A percentile compares a stretch with the other conserved stretches of the same genome.
These are phyloP conservation scores for Meliscaeva auricollis DNA, from an alignment of 2,888 invertebrate species.

Conservation along the genomic window DNA sequence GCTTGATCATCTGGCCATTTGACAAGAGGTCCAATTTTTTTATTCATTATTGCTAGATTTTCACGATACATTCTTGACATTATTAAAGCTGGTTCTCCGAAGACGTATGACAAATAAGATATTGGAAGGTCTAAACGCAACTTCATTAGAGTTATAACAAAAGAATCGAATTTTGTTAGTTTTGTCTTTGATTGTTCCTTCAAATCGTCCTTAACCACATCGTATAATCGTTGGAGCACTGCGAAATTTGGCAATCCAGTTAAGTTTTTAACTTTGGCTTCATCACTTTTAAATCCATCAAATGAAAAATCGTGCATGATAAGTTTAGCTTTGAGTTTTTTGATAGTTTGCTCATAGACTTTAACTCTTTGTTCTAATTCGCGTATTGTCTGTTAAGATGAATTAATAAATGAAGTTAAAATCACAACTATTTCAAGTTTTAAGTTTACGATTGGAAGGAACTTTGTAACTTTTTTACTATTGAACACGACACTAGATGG, in stretches of 20 bases:
- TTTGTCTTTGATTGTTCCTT: not conserved
- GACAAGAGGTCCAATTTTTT: slow-evolving; percentile 12
- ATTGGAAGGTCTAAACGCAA: slow-evolving; percentile 17
- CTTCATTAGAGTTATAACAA: slow-evolving; percentile 28
- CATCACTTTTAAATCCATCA: not conserved
- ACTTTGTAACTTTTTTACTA: no score
- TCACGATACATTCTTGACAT: slow-evolving; percentile 3
- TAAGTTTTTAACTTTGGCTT: not conserved
- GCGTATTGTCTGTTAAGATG: no score
- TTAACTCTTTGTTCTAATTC: not conserved
- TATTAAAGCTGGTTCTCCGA: not conserved
- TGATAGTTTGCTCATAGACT: not conserved
- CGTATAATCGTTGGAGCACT: not conserved
- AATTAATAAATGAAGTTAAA: no score
- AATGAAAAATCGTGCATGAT: not conserved
- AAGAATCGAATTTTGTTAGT: slow-evolving; percentile 8
- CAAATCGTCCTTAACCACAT: not conserved
- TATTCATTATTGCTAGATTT: slow-evolving; percentile 1
- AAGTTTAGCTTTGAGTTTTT: not conserved
- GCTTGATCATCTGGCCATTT: slow-evolving; percentile 26
- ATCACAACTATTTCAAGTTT: no score
- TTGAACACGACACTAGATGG: no score
- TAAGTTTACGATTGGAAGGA: no score
- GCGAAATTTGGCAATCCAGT: slow-evolving; percentile 16
- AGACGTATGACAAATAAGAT: not conserved